These are phyloP conservation scores for Papilio gigon DNA, from an alignment of 2,888 invertebrate species.

Conservation along the genomic window DNA sequence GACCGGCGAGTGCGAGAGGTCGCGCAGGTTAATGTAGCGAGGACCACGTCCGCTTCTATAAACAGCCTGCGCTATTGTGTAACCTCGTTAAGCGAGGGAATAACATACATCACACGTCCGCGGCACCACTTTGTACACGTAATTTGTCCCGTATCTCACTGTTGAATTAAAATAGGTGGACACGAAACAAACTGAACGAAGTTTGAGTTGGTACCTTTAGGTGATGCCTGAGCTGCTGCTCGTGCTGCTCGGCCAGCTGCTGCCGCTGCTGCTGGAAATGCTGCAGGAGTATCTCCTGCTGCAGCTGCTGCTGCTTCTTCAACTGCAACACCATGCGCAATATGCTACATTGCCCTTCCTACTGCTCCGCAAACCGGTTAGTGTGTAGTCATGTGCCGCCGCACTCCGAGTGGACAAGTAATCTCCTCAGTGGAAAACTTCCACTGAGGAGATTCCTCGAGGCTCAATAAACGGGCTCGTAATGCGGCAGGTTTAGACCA, in stretches of 20 bases:
- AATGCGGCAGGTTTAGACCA: neutral
- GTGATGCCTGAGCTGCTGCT: slow-evolving; percentile 93
- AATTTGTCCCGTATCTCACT: no score
- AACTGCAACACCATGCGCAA: slow-evolving; percentile 84
- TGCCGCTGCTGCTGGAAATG: slow-evolving; percentile 96
- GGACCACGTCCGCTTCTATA: neutral
- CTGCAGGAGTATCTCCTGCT: slow-evolving; percentile 94
- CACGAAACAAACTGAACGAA: neutral
- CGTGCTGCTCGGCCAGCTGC: slow-evolving; percentile 94
- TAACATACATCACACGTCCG: neutral
- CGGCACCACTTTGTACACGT: neutral
- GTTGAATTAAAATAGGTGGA: no score
- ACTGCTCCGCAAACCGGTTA: neutral
- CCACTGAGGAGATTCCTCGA: neutral
- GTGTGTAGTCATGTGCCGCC: neutral
- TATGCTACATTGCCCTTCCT: slow-evolving; percentile 4
- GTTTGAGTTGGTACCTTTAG: slow-evolving; percentile 84
- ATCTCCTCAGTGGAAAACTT: neutral
- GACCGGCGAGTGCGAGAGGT: neutral
- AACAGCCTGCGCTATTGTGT: slow-evolving; percentile 6
- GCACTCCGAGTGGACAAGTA: neutral
- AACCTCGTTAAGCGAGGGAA: slow-evolving; percentile 6
- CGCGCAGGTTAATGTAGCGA: slow-evolving; percentile 15
- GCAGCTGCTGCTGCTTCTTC: slow-evolving; percentile 96
- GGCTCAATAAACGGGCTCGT: neutral